These are phyloP conservation scores for Poecile atricapillus DNA, from an alignment of 2,113 vertebrate genomes.

Conservation along the genomic window DNA sequence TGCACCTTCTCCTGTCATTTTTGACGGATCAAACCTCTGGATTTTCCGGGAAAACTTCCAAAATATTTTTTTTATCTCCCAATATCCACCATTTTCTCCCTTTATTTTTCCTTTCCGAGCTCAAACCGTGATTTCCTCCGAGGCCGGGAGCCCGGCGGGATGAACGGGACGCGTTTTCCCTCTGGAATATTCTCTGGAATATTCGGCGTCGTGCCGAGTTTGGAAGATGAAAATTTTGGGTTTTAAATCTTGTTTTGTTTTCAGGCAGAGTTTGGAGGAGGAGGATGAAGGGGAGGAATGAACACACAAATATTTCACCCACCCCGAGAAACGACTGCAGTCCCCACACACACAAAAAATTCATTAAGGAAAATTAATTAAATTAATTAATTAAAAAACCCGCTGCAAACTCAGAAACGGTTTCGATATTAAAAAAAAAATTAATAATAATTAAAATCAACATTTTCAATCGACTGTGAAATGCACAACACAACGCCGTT, in stretches of 20 bases:
- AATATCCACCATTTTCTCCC: not conserved
- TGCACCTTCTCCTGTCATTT: fast-evolving
- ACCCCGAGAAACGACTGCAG: fast-evolving
- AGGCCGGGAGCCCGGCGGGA: not conserved
- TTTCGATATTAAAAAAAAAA: not conserved
- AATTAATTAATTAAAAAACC: not conserved
- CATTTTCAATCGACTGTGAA: fast-evolving
- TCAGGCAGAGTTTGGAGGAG: no score
- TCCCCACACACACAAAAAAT: not conserved
- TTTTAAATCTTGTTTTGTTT: not conserved
- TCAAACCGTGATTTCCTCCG: not conserved
- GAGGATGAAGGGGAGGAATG: not conserved
- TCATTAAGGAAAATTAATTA: no score
- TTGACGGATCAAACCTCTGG: not conserved
- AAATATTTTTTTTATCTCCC: not conserved
- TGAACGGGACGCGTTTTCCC: not conserved
- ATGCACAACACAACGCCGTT: not conserved
- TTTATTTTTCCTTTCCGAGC: not conserved
- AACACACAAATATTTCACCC: not conserved
- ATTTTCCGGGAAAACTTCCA: not conserved
- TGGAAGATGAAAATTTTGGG: not conserved
- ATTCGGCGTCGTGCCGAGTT: fast-evolving
- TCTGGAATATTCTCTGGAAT: not conserved
- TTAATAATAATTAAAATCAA: not conserved
- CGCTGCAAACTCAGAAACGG: not conserved